Conservation (phyloP, 2,113 vertebrate species). For the Chaenogobius annularis region DNA sequence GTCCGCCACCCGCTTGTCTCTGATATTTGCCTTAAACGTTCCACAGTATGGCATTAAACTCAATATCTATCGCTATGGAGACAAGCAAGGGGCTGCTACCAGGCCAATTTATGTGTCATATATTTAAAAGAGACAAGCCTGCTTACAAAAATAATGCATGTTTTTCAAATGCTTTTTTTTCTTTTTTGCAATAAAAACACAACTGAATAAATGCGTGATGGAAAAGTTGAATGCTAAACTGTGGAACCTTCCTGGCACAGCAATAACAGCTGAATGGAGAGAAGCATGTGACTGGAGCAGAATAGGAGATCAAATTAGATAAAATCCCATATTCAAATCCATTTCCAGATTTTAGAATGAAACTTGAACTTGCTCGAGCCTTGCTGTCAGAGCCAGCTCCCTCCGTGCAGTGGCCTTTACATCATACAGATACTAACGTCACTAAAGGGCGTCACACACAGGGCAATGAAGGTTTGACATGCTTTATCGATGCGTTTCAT, state of each 20-base stretch:
- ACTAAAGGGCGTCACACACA: slow-evolving; percentile 75
- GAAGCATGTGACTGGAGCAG: background rate
- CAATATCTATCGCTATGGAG: background rate
- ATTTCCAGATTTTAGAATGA: slow-evolving; percentile 13
- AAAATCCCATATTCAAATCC: background rate
- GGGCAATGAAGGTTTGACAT: slow-evolving; percentile 44
- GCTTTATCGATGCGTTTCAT: slow-evolving; percentile 72
- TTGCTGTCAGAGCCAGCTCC: slow-evolving; percentile 30
- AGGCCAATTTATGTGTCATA: background rate
- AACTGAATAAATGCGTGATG: background rate
- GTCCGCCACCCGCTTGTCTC: too few relatives aligned
- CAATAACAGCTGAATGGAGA: background rate
- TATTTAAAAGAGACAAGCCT: background rate
- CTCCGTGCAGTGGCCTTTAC: slow-evolving; percentile 42
- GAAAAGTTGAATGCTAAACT: too few relatives aligned
- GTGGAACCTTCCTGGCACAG: background rate
- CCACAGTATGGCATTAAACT: background rate
- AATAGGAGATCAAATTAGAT: too few relatives aligned
- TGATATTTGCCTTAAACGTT: background rate
- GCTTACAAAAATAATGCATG: background rate
- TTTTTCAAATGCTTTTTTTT: background rate
- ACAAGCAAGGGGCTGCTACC: background rate
- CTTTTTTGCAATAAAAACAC: background rate
- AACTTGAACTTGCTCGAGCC: slow-evolving; percentile 16
- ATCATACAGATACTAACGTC: slow-evolving; percentile 64